Evolutionary conservation across 2,797 vertebrate species (phyloP).

Genomic region (Thamnophis elegans): DNA sequence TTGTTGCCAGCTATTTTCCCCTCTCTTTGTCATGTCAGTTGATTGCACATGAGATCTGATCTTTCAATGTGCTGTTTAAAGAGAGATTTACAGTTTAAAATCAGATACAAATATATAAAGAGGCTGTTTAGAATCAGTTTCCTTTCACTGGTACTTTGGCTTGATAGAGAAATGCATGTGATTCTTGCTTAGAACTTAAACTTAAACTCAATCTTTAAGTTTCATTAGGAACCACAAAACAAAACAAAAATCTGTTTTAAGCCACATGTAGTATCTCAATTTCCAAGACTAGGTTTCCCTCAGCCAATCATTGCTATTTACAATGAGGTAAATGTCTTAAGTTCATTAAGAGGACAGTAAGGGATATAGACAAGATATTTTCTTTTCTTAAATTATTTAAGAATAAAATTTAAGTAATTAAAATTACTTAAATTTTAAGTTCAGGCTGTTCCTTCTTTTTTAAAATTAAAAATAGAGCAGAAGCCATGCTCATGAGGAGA

Average conservation of each 20-base stretch:
- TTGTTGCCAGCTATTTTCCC: too few relatives aligned
- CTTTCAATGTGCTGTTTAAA: background rate
- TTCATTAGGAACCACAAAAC: background rate
- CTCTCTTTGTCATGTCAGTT: background rate
- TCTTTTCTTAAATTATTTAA: background rate
- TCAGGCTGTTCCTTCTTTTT: background rate
- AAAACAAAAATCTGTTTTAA: background rate
- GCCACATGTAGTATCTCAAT: background rate
- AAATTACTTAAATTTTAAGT: background rate
- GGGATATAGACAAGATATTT: background rate
- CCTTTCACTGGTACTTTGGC: background rate
- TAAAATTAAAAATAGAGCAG: background rate
- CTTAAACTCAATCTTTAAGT: background rate
- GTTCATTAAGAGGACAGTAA: background rate
- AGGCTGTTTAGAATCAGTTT: background rate
- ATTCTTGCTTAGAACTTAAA: background rate
- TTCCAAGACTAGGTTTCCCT: background rate
- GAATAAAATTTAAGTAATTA: too few relatives aligned
- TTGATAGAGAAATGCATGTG: background rate
- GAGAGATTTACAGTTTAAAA: background rate
- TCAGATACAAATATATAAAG: background rate
- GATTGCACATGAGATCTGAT: background rate
- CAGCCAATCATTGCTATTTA: background rate
- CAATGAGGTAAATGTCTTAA: background rate
- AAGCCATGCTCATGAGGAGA: background rate